These are phyloP conservation scores for Penaeus indicus DNA, from an alignment of 1,140 invertebrate genomes.

Conservation along the genomic window DNA sequence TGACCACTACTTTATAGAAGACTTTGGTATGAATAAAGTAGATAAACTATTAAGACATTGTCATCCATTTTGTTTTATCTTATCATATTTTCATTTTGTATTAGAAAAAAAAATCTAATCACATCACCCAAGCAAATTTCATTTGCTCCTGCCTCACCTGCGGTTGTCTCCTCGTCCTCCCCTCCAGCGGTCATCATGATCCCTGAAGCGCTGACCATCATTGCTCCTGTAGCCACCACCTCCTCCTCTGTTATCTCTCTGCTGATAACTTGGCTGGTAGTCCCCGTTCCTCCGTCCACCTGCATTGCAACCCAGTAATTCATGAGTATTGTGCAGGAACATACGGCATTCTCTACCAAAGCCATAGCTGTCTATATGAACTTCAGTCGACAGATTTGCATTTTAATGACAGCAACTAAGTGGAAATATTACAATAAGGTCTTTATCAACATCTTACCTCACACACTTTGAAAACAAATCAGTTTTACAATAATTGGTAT, in stretches of 20 bases:
- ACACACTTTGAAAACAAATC: too few relatives aligned
- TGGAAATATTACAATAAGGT: too few relatives aligned
- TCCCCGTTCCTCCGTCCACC: slow-evolving; percentile 65
- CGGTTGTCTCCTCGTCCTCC: slow-evolving; percentile 67
- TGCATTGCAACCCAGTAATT: slow-evolving; percentile 37
- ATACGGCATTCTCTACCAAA: background rate
- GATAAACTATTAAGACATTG: too few relatives aligned
- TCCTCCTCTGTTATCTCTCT: slow-evolving; percentile 70
- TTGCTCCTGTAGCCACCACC: slow-evolving; percentile 74
- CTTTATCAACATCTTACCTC: too few relatives aligned
- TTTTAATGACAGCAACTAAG: too few relatives aligned
- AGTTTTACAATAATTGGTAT: too few relatives aligned
- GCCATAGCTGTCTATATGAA: slow-evolving; percentile 34
- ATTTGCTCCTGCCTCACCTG: slow-evolving; percentile 45
- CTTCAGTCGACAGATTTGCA: slow-evolving; percentile 31
- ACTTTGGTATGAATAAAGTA: too few relatives aligned
- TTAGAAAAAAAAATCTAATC: too few relatives aligned
- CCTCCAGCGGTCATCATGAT: slow-evolving; percentile 67
- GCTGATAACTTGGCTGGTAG: slow-evolving; percentile 66
- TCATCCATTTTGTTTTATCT: too few relatives aligned
- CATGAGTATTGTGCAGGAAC: slow-evolving; percentile 30
- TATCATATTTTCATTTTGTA: too few relatives aligned
- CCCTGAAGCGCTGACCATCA: slow-evolving; percentile 68
- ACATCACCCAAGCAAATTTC: too few relatives aligned
- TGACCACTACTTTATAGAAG: too few relatives aligned